Percentiles rank a stretch among this genome's conserved stretches.
These are phyloP conservation scores for Pseudoatta argentina DNA, from an alignment of 1,140 invertebrate species.

Conservation along the genomic window DNA sequence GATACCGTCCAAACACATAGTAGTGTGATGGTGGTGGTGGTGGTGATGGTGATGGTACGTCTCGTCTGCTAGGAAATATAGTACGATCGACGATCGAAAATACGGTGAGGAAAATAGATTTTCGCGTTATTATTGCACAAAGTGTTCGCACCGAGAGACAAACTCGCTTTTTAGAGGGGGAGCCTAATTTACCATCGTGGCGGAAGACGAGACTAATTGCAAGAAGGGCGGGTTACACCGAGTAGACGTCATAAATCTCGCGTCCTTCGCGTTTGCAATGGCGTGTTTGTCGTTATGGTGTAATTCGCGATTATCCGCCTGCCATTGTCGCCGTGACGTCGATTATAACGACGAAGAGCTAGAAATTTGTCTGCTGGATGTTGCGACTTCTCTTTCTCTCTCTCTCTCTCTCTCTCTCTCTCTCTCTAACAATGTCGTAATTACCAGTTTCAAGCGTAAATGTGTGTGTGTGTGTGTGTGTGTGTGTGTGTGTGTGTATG, in stretches of 20 bases:
- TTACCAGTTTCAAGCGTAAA: slow-evolving; percentile 16
- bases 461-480: too few relatives aligned
- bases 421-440: slow-evolving; percentile 12
- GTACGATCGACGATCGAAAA: slow-evolving; percentile 58
- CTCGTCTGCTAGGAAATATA: slow-evolving; percentile 40
- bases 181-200: slow-evolving; percentile 41
- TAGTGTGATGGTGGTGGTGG: background rate
- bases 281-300: slow-evolving; percentile 39
- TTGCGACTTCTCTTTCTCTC: background rate
- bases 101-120: slow-evolving; percentile 43
- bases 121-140: slow-evolving; percentile 37
- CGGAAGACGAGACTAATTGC: slow-evolving; percentile 48
- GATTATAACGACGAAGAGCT: slow-evolving; percentile 6
- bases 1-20: slow-evolving; percentile 8
- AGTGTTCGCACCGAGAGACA: background rate
- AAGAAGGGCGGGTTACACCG: slow-evolving; percentile 44
- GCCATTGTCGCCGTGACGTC: slow-evolving; percentile 32
- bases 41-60: background rate
- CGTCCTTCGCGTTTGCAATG: slow-evolving; percentile 12
- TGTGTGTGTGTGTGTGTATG: too few relatives aligned
- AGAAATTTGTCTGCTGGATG: slow-evolving; percentile 20
- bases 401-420: slow-evolving; percentile 2
- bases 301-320: slow-evolving; percentile 41
- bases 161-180: slow-evolving; percentile 9
- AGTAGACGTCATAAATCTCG: slow-evolving; percentile 51